Conservation (phyloP, 2,113 vertebrate genomes). For the Talpa occidentalis region DNA sequence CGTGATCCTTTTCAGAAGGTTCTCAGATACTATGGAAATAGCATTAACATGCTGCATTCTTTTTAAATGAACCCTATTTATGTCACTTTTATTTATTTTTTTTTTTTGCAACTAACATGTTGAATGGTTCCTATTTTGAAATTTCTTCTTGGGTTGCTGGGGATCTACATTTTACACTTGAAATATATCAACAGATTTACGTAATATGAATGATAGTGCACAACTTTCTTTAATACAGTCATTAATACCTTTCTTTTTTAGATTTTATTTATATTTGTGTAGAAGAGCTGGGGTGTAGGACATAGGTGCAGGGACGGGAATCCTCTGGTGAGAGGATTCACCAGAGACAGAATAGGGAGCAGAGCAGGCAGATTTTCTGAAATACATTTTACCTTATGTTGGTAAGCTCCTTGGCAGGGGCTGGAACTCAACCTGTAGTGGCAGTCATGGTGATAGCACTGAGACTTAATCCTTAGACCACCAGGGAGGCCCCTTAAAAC, state of each 20-base stretch:
- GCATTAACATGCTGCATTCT: neutral
- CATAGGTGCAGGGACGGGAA: too few species aligned
- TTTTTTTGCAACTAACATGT: neutral
- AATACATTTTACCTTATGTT: too few species aligned
- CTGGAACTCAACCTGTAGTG: too few species aligned
- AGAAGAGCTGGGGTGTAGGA: too few species aligned
- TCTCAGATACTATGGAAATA: constrained; percentile 19
- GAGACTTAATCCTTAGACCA: neutral
- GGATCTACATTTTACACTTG: neutral
- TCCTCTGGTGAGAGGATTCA: too few species aligned
- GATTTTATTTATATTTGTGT: neutral
- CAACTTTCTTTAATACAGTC: neutral
- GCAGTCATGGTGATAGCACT: neutral
- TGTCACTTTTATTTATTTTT: neutral
- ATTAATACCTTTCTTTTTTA: neutral
- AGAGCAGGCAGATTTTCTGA: too few species aligned
- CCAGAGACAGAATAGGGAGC: too few species aligned
- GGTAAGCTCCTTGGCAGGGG: too few species aligned
- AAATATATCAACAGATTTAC: constrained; percentile 8
- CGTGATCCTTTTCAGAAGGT: constrained; percentile 44
- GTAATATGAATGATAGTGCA: neutral
- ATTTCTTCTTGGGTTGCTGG: neutral
- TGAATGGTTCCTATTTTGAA: neutral
- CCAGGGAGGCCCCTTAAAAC: neutral
- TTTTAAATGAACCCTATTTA: constrained; percentile 39